Evolutionary conservation across 2,797 vertebrate species (phyloP).

Genomic region (Labeo calbasu): DNA sequence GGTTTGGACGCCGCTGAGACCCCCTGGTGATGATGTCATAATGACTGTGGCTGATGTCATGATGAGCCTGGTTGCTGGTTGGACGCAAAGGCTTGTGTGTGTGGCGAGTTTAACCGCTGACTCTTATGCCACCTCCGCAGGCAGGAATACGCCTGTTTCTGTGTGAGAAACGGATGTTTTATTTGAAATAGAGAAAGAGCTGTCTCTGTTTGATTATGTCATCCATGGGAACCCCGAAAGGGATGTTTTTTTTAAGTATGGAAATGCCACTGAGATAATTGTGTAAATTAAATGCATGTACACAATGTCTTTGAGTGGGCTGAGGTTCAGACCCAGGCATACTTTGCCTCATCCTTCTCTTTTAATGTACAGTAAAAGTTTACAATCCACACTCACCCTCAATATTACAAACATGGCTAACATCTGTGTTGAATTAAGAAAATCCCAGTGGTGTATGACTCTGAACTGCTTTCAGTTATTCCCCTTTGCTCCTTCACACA

Average conservation of each 20-base stretch:
- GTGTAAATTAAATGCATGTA: background rate
- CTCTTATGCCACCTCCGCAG: background rate
- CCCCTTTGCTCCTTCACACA: conserved; percentile 11
- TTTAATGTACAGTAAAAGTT: background rate
- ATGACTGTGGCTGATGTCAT: conserved; percentile 50
- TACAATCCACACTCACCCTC: background rate
- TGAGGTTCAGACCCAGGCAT: background rate
- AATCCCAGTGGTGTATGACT: background rate
- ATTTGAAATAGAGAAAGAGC: conserved; percentile 7
- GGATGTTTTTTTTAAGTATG: background rate
- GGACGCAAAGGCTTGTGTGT: conserved; percentile 15
- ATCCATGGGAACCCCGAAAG: background rate
- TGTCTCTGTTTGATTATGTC: conserved; percentile 1
- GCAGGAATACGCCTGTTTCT: conserved; percentile 6
- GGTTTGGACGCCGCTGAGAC: conserved; percentile 38
- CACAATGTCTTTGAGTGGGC: background rate
- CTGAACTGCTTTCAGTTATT: conserved; percentile 20
- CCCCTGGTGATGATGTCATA: conserved; percentile 40
- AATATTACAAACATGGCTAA: conserved; percentile 13
- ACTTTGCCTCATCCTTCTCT: conserved; percentile 14
- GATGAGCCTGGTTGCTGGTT: conserved; percentile 48
- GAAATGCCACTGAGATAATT: conserved; percentile 16
- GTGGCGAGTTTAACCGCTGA: conserved; percentile 37
- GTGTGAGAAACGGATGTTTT: background rate
- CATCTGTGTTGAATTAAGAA: conserved; percentile 44